Evolutionary conservation across 1,140 invertebrate species (phyloP).

Genomic region (Colletes gigas): DNA sequence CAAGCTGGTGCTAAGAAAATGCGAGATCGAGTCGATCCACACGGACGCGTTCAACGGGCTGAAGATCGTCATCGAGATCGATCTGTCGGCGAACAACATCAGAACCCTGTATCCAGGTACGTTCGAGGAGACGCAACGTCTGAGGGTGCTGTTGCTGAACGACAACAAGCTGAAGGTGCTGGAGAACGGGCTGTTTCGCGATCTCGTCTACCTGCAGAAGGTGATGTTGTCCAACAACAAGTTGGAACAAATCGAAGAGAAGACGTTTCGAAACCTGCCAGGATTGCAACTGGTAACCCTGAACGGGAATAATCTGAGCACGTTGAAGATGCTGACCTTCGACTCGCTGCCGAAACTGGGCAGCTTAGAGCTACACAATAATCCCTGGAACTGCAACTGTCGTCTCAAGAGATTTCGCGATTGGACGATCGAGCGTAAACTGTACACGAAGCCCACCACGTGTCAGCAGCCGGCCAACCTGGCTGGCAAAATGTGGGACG

Average conservation of each 20-base stretch:
- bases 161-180: constrained; percentile 87
- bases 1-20: constrained; percentile 88
- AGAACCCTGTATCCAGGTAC: constrained; percentile 85
- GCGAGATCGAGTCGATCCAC: constrained; percentile 86
- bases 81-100: constrained; percentile 90
- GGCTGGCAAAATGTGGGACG: constrained; percentile 86
- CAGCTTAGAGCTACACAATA: constrained; percentile 89
- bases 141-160: constrained; percentile 87
- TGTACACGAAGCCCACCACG: constrained; percentile 86
- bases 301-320: constrained; percentile 87
- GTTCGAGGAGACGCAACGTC: constrained; percentile 85
- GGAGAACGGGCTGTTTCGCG: constrained; percentile 88
- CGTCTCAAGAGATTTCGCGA: constrained; percentile 89
- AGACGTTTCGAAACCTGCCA: constrained; percentile 87
- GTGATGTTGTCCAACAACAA: constrained; percentile 89
- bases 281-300: constrained; percentile 86
- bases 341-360: constrained; percentile 84
- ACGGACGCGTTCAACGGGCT: constrained; percentile 88
- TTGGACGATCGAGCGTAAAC: constrained; percentile 87
- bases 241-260: constrained; percentile 85
- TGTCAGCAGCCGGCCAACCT: constrained; percentile 87
- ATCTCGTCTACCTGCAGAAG: constrained; percentile 87
- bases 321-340: constrained; percentile 83
- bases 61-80: constrained; percentile 91
- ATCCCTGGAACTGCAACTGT: constrained; percentile 95